Conservation (phyloP, 2,797 vertebrate species). For the Capromys pilorides region DNA sequence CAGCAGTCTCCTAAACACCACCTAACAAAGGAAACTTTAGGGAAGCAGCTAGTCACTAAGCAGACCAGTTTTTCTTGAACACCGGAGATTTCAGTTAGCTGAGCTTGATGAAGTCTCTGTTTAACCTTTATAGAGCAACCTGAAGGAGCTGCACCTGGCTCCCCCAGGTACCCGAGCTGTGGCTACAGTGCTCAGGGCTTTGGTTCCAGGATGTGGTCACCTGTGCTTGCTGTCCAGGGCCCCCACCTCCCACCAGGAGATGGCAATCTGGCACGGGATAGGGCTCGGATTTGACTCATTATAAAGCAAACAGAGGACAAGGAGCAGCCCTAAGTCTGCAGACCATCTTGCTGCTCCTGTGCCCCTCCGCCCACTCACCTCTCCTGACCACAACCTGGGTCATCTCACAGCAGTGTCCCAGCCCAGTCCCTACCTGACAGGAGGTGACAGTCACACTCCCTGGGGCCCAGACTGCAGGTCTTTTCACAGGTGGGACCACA, state of each 20-base stretch:
- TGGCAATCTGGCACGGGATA: fast-evolving
- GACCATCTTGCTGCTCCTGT: background rate
- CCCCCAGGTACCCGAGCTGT: background rate
- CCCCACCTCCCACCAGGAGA: background rate
- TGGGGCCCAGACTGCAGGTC: background rate
- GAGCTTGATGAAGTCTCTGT: background rate
- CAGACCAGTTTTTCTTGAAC: constrained; percentile 1
- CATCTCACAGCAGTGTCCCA: background rate
- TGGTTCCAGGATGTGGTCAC: background rate
- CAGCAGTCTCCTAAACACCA: background rate
- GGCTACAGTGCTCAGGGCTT: background rate
- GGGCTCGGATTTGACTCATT: background rate
- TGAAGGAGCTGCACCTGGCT: background rate
- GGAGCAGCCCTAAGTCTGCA: background rate
- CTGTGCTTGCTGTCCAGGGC: background rate
- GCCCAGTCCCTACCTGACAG: background rate
- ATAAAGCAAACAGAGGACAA: background rate
- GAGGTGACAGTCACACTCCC: background rate
- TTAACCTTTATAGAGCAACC: background rate
- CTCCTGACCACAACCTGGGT: no score
- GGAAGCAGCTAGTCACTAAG: background rate
- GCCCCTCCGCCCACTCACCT: background rate
- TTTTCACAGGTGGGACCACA: background rate
- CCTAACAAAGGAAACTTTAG: no score
- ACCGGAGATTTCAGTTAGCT: background rate